Evolutionary conservation across 2,113 vertebrate genomes (phyloP).

Genomic region (Odobenus rosmarus): DNA sequence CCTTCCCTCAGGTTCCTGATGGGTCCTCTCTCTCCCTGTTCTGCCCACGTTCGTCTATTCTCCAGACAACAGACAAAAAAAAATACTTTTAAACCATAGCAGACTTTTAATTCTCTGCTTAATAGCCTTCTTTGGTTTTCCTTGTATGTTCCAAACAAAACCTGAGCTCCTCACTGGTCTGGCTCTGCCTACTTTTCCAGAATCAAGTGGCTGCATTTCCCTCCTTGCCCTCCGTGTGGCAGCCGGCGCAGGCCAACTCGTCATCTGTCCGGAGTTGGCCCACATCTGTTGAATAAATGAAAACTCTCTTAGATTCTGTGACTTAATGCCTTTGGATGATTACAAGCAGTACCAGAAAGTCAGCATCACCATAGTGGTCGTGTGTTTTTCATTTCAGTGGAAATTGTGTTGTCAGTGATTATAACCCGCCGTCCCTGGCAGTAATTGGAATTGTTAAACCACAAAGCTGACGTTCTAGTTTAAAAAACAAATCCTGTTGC

Average conservation of each 20-base stretch:
- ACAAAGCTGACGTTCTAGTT: not conserved
- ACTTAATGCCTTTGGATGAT: not conserved
- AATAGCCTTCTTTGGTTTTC: not conserved
- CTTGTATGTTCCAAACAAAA: not conserved
- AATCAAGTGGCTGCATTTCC: fast-evolving
- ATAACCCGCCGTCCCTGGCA: not conserved
- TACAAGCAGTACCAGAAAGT: no score
- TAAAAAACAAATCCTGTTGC: not conserved
- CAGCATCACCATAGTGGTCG: fast-evolving
- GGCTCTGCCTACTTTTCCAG: not conserved
- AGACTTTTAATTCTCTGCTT: not conserved
- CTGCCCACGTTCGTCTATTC: fast-evolving
- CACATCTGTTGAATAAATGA: not conserved
- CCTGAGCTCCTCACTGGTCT: not conserved
- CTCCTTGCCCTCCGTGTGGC: fast-evolving
- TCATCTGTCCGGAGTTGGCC: not conserved
- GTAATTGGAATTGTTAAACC: not conserved
- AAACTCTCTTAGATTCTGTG: not conserved
- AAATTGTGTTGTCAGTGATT: not conserved
- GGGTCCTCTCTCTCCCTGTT: not conserved
- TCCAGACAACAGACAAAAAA: not conserved
- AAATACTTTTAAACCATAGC: not conserved
- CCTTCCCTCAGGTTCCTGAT: not conserved
- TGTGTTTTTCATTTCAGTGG: not conserved
- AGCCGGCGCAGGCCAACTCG: fast-evolving